These are phyloP conservation scores for Halcyon leucocephala DNA, from an alignment of 2,797 vertebrate species.

Conservation along the genomic window DNA sequence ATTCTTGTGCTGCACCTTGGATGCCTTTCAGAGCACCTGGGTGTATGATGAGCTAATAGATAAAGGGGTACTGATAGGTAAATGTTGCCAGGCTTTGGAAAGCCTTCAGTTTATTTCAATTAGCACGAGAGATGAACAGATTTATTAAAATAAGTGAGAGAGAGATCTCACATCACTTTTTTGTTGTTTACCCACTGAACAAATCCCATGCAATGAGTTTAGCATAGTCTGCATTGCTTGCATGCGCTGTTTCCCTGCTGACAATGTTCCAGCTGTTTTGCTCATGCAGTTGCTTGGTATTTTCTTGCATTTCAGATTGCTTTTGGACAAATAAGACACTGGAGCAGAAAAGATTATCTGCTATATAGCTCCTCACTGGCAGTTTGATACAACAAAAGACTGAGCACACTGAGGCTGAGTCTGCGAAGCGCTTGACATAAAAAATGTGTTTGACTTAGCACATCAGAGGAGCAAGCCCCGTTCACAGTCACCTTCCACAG, in stretches of 20 bases:
- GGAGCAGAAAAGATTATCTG: not conserved
- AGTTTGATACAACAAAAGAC: not conserved
- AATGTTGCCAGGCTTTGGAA: not conserved
- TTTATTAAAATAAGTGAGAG: not conserved
- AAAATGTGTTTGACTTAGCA: not conserved
- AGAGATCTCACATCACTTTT: not conserved
- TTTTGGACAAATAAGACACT: constrained; percentile 9
- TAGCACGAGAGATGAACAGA: not conserved
- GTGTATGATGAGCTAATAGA: not conserved
- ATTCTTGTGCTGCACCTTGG: not conserved
- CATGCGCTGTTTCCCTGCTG: not conserved
- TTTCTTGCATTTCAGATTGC: constrained; percentile 1
- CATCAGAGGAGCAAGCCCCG: not conserved
- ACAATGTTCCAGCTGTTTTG: not conserved
- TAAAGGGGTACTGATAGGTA: not conserved
- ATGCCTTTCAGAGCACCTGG: not conserved
- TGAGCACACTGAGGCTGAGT: not conserved
- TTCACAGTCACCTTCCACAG: not conserved
- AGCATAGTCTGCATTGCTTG: not conserved
- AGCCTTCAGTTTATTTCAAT: not conserved
- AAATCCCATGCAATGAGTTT: not conserved
- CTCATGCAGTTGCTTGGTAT: not conserved
- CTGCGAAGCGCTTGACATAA: not conserved
- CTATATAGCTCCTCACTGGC: not conserved
- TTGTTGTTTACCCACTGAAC: not conserved